Evolutionary conservation across 2,888 invertebrate species (phyloP), one percentile per base, ranked within the genome.

Genomic region (Crepidodera aurea): DNA sequence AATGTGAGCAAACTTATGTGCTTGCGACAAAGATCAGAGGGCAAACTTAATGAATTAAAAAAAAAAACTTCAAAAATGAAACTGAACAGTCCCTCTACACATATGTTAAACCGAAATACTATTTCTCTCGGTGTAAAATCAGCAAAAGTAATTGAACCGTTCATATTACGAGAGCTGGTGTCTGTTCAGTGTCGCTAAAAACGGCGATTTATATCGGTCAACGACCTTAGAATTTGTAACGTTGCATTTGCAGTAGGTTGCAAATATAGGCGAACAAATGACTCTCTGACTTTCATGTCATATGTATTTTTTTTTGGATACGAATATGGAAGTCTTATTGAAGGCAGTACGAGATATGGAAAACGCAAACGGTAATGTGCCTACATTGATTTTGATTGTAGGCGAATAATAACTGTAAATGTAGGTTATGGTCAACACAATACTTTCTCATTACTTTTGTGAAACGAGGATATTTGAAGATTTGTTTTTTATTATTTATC

Each of bases 171-270:
- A 56, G 60, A 51, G 37, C 48, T 58, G 57, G 61, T 64, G 67
- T 69, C 66, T 69, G 62, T 61, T 65, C 50, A 62, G 66, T 68
- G 73, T 66, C 65, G 70, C 73, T 74, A 71, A 75, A 73, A 75
- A 73, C 71, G 71, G 70, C 70, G 70, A 69, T 71, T 66, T 39
- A 46, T 29, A 42, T 69, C 66, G 73, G 74, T 75, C 72, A 69
- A 70, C 60, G 73, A 66, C 72, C 73, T 66, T 50, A 44, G 67
- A 66, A 72, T 71, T 71, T 73, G 69, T 74, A 73, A 73, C 73
- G 73, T 65, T 73, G 72, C 69, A 70, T 65, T 71, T 62, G 40
- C 51, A 62, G 48, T 25, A 10, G 29, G 56, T 12, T 25, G 34
- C 37, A 51, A n/a, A 48, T 37, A 56, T 22, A 48, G 34, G 22